A percentile compares a stretch with the other conserved stretches of the same genome.
These are phyloP conservation scores for Podilymbus podiceps DNA, from an alignment of 2,113 vertebrate species.

Conservation along the genomic window DNA sequence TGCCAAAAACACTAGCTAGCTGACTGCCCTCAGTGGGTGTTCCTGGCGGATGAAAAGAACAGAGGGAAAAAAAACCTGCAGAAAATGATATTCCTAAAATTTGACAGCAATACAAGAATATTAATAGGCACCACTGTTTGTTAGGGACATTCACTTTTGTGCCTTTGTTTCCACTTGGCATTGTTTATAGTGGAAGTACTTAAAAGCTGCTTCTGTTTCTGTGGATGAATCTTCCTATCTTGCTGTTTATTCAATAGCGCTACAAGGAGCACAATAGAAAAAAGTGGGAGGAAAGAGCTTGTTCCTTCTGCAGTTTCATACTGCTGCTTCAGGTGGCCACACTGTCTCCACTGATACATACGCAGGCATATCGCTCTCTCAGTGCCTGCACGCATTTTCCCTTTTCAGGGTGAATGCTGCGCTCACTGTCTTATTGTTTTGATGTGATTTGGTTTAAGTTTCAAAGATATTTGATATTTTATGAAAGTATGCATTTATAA, in stretches of 20 bases:
- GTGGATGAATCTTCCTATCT: not conserved
- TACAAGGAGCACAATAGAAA: not conserved
- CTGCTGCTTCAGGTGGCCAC: not conserved
- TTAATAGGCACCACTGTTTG: not conserved
- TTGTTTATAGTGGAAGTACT: not conserved
- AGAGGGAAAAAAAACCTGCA: not conserved
- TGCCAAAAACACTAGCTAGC: not conserved
- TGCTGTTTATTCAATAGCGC: not conserved
- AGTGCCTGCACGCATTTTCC: not conserved
- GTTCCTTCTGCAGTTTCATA: not conserved
- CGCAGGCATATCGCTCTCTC: not conserved
- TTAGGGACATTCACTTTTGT: not conserved
- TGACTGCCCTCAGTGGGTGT: not conserved
- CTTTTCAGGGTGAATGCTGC: not conserved
- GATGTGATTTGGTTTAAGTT: not conserved
- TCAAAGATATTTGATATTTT: not conserved
- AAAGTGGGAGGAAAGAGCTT: not conserved
- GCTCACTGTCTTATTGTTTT: not conserved
- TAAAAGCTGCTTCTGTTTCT: not conserved
- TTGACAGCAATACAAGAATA: not conserved
- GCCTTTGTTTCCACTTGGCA: not conserved
- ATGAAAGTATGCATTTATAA: not conserved
- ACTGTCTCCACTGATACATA: not conserved
- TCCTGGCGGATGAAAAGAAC: not conserved
- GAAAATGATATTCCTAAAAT: not conserved